phyloP scores from a whole-genome alignment of 1,140 invertebrate species.

The Drosophila biarmipes region DNA sequence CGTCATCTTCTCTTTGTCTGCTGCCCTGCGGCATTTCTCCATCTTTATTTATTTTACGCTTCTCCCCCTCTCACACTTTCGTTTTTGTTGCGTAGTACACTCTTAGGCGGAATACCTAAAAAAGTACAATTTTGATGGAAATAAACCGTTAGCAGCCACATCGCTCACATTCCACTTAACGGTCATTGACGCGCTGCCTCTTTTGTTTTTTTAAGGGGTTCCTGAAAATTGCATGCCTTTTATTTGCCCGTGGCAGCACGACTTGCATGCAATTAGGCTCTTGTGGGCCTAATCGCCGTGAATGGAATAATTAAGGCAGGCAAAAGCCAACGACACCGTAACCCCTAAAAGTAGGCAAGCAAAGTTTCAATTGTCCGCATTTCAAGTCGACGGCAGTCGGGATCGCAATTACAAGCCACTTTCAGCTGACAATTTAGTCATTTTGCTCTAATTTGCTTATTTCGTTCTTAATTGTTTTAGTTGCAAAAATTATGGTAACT shows the following conservation, averaged over 20 bases:
- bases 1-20: slow-evolving; percentile 43
- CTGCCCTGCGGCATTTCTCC: slow-evolving; percentile 42
- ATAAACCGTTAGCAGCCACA: slow-evolving; percentile 15
- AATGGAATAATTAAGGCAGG: slow-evolving; percentile 40
- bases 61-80: slow-evolving; percentile 5
- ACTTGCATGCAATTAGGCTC: slow-evolving; percentile 52
- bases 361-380: slow-evolving; percentile 13
- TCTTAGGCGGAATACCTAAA: slow-evolving; percentile 19
- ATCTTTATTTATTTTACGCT: slow-evolving; percentile 35
- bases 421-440: background rate
- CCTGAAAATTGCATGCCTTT: slow-evolving; percentile 38
- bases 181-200: slow-evolving; percentile 61
- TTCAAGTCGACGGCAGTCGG: background rate
- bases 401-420: background rate
- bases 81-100: slow-evolving; percentile 7
- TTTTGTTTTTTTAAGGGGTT: slow-evolving; percentile 31
- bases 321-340: background rate
- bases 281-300: slow-evolving; percentile 53
- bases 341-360: slow-evolving; percentile 5
- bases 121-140: background rate
- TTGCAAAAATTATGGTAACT: too few species aligned
- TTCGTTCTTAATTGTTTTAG: too few species aligned
- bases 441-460: background rate
- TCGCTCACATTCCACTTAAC: slow-evolving; percentile 61
- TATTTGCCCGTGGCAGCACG: slow-evolving; percentile 19